Conservation (phyloP, 2,888 invertebrate genomes). For the Synanthedon tipuliformis region DNA sequence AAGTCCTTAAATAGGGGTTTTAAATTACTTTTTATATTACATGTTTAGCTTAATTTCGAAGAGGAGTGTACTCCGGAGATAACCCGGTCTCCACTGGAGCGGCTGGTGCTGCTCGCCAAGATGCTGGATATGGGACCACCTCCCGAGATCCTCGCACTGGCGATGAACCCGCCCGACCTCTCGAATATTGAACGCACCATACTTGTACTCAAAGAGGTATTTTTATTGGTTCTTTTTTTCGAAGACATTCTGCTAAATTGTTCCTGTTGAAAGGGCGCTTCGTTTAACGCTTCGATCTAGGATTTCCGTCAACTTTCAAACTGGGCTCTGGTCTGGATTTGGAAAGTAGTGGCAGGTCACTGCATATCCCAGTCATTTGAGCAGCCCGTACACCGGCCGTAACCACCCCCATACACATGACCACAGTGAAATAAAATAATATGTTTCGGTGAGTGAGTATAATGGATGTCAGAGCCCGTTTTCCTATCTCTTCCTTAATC, state of each 20-base stretch:
- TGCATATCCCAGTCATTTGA: too few relatives aligned
- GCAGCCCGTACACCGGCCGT: too few relatives aligned
- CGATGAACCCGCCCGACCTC: slow-evolving; percentile 88
- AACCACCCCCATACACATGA: too few relatives aligned
- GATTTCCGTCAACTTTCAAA: neutral
- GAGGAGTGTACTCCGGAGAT: slow-evolving; percentile 80
- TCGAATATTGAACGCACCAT: slow-evolving; percentile 84
- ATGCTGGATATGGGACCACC: slow-evolving; percentile 85
- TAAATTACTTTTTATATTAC: neutral
- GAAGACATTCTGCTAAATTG: too few relatives aligned
- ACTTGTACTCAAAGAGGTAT: slow-evolving; percentile 84
- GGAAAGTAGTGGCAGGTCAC: too few relatives aligned
- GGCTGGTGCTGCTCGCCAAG: slow-evolving; percentile 84
- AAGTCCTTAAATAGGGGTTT: too few relatives aligned
- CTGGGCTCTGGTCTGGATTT: too few relatives aligned
- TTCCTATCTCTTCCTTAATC: too few relatives aligned
- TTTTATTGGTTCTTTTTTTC: neutral
- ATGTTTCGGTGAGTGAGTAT: too few relatives aligned
- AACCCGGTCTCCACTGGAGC: slow-evolving; percentile 82
- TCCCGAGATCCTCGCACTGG: slow-evolving; percentile 80
- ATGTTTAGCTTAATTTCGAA: slow-evolving; percentile 47
- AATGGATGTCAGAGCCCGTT: too few relatives aligned
- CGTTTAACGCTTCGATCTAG: neutral
- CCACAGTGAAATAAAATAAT: too few relatives aligned
- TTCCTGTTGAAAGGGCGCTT: neutral